Conservation (phyloP, 2,113 vertebrate genomes). For the Mionectes macconnelli region DNA sequence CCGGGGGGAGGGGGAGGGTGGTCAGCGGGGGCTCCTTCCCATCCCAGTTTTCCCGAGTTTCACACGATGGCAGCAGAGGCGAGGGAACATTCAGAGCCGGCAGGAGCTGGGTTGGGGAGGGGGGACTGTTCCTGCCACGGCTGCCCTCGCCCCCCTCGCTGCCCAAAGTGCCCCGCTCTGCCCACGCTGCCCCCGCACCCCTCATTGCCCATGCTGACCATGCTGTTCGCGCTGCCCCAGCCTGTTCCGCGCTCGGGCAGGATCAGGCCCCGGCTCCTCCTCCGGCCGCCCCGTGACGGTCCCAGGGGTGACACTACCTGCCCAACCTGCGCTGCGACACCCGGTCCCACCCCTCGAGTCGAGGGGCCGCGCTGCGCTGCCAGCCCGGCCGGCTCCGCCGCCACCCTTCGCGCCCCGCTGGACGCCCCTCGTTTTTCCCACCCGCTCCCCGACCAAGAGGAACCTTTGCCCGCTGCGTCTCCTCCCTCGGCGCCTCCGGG, state of each 20-base stretch:
- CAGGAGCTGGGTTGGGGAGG: not conserved
- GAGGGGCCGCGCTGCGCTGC: not conserved
- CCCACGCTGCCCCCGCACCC: not conserved
- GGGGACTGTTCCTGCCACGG: not conserved
- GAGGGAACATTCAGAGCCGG: rapidly evolving
- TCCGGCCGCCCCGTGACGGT: conserved; percentile 17
- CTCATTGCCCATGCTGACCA: rapidly evolving
- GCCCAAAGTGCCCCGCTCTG: not conserved
- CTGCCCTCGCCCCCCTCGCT: not conserved
- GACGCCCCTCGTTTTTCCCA: rapidly evolving
- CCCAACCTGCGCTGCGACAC: conserved; percentile 48
- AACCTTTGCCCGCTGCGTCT: not conserved
- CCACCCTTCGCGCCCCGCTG: rapidly evolving
- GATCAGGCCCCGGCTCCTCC: not conserved
- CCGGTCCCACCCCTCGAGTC: conserved; percentile 44
- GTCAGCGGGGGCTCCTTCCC: not conserved
- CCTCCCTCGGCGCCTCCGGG: not conserved
- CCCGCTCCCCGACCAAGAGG: not conserved
- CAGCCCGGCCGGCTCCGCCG: not conserved
- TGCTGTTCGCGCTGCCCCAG: not conserved
- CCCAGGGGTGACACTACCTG: conserved; percentile 55
- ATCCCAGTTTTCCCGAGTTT: not conserved
- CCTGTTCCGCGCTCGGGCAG: not conserved
- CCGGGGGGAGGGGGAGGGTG: too few species aligned
- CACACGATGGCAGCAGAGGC: conserved; percentile 55